Evolutionary conservation across 2,797 vertebrate genomes (phyloP).

Genomic region (Phalloptychus januarius): DNA sequence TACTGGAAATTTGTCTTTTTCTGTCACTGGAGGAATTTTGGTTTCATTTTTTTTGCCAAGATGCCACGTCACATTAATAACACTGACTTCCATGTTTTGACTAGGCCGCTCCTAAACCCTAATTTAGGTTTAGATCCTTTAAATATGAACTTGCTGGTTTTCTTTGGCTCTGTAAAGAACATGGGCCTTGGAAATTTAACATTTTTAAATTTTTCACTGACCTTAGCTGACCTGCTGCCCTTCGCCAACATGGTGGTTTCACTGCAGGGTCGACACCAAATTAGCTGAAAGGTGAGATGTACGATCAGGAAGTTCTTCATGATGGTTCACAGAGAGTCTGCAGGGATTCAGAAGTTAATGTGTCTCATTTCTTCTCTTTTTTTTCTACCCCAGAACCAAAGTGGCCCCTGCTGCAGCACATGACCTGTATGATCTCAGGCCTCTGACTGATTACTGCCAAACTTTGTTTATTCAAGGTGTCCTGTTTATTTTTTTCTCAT

Average conservation of each 20-base stretch:
- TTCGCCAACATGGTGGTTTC: constrained; percentile 14
- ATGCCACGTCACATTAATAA: no score
- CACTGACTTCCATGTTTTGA: no score
- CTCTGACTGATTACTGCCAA: constrained; percentile 55
- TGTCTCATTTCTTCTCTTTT: constrained; percentile 60
- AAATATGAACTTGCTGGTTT: no score
- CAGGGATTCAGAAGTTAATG: constrained; percentile 53
- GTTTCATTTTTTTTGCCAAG: no score
- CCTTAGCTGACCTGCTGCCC: no score
- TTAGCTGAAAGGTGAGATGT: constrained; percentile 76
- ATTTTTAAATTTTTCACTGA: no score
- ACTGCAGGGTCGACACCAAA: constrained; percentile 47
- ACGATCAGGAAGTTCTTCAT: constrained; percentile 75
- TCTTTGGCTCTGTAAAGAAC: no score
- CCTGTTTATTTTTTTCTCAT: constrained; percentile 70
- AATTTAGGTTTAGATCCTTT: no score
- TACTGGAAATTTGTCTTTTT: no score
- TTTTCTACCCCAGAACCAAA: constrained; percentile 61
- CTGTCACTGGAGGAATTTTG: no score
- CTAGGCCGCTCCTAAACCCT: no score
- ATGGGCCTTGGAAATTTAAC: no score
- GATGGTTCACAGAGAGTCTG: constrained; percentile 63
- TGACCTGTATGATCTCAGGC: constrained; percentile 49
- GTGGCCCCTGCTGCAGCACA: constrained; percentile 40
- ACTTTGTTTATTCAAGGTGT: constrained; percentile 70